Percentiles rank a stretch among this genome's conserved stretches.
Evolutionary conservation across 2,113 vertebrate species (phyloP).

Genomic region (Lanius collurio): DNA sequence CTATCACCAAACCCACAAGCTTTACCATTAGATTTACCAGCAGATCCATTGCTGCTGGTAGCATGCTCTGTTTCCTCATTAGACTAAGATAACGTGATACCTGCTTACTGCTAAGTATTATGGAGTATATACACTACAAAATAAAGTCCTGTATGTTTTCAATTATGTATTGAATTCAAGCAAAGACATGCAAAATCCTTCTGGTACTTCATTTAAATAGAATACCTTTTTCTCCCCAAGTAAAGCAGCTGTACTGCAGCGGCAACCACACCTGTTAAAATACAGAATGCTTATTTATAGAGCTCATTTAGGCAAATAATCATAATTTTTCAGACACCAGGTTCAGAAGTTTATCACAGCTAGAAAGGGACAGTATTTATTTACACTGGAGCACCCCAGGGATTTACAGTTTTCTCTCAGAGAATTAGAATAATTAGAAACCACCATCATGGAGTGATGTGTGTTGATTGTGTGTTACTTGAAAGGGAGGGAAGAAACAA

Average conservation of each 20-base stretch:
- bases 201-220: neutral
- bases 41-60: neutral
- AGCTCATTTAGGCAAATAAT: neutral
- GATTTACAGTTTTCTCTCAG: neutral
- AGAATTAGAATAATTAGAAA: neutral
- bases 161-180: neutral
- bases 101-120: neutral
- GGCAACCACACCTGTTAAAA: neutral
- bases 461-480: fast-evolving
- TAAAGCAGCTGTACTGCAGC: neutral
- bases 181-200: neutral
- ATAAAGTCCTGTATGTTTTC: neutral
- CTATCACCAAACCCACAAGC: neutral
- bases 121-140: neutral
- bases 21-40: neutral
- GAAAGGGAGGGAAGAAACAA: neutral
- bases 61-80: neutral
- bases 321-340: neutral
- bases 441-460: neutral
- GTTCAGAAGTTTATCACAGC: neutral
- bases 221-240: neutral
- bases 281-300: neutral
- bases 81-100: neutral
- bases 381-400: neutral
- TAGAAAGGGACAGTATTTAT: neutral